Conservation (phyloP, 2,888 invertebrate species). For the Noctuana brunneofusca region DNA sequence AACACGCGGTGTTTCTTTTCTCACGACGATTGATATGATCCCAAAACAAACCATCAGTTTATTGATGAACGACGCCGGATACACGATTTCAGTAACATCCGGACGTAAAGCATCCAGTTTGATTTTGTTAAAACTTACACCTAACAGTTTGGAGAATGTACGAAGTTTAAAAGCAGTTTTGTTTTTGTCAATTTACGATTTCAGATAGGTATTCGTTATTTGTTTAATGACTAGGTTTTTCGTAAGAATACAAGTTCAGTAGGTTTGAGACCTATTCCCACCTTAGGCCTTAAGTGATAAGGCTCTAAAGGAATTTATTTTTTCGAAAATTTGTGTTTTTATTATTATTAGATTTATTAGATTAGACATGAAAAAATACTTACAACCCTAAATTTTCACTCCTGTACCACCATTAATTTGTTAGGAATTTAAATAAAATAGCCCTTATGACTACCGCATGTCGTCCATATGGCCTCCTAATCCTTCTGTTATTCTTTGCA, state of each 20-base stretch:
- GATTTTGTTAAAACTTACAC: background rate
- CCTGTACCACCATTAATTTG: no score
- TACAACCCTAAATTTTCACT: no score
- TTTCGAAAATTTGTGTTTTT: no score
- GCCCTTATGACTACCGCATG: background rate
- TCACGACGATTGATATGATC: constrained; percentile 7
- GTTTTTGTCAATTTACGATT: background rate
- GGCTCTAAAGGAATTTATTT: no score
- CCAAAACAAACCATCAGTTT: constrained; percentile 9
- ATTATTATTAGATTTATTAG: no score
- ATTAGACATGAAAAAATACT: no score
- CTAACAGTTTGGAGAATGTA: background rate
- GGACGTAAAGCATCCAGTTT: background rate
- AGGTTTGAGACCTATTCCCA: no score
- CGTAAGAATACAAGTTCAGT: background rate
- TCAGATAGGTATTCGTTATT: background rate
- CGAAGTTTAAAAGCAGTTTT: no score
- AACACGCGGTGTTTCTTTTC: constrained; percentile 2
- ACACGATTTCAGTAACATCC: constrained; percentile 3
- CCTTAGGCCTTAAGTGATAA: no score
- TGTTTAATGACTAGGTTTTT: background rate
- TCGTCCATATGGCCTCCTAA: constrained; percentile 14
- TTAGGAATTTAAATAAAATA: background rate
- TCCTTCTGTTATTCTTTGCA: constrained; percentile 12
- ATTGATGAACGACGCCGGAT: constrained; percentile 3